Evolutionary conservation across 2,797 vertebrate species (phyloP), one percentile per base, ranked within the genome.

Genomic region (Champsocephalus esox): DNA sequence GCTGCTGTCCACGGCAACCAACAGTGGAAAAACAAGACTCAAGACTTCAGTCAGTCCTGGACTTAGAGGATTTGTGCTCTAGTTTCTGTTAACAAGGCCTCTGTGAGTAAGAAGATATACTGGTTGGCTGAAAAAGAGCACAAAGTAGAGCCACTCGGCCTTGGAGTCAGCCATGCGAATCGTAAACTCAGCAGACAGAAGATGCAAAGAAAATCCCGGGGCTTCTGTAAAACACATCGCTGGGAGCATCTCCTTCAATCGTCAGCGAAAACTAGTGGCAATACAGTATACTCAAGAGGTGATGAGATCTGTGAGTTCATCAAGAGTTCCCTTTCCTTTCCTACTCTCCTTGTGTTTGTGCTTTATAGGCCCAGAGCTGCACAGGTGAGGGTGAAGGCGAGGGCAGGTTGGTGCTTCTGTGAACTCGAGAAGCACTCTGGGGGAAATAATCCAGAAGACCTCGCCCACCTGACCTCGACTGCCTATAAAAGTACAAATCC

Each of bases 351-450:
- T 58, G 49, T 60, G 82, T 80, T 85, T 81, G 50, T 79, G 78
- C 80, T 95, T 95, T 94, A 96, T 86, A 81, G 85, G 86, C 88
- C 88, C 81, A 48, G 80, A 83, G 87, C 80, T 77, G 79, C 83
- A 76, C 83, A 87, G 89, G 91, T 91, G 77, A 94, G 78, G 93
- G 91, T 93, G 91, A 94, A 85, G 82, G 84, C 46, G 45, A 93
- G 93, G 92, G 79, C 90, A 92, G 81, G 75, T 65, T 81, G 70
- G 77, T 78, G 82, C 76, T 90, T 87, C 89, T 89, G 84, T 54
- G 75, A 90, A 68, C 14, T 51, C 83, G 85, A 93, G 88, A 85
- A 89, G 83, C 80, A 83, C 88, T 82, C 75, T 68, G 87, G 88
- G 91, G 85, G 87, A 93, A 90, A 94, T 91, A 92, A 92, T 85